phyloP scores from a whole-genome alignment of 2,797 vertebrate species.

The Notamacropus eugenii region DNA sequence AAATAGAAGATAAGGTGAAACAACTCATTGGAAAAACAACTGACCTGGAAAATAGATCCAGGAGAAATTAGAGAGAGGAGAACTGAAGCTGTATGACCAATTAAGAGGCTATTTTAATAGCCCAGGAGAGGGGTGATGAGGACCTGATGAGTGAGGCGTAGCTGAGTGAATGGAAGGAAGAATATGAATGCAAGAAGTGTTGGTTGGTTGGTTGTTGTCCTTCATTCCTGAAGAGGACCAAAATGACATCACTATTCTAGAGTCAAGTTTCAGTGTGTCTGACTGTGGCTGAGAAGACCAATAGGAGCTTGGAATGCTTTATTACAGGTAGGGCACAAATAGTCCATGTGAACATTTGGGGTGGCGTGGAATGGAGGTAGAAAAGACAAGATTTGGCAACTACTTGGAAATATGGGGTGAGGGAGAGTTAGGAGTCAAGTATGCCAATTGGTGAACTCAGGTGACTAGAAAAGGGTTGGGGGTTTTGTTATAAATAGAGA shows the following conservation, averaged over 20 bases:
- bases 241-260: no score
- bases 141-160: background rate
- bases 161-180: background rate
- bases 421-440: background rate
- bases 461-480: background rate
- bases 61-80: background rate
- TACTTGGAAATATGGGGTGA: background rate
- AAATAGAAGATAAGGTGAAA: no score
- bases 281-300: no score
- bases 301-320: no score
- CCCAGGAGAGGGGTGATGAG: background rate
- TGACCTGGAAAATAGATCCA: no score
- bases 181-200: background rate
- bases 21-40: no score
- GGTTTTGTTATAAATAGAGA: background rate
- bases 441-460: background rate
- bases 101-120: background rate
- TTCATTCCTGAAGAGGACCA: no score
- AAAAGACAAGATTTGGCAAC: background rate
- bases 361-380: background rate
- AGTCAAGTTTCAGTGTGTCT: no score
- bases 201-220: no score
- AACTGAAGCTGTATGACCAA: background rate
- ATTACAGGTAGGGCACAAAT: no score
- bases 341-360: no score